Conservation (phyloP, 2,113 vertebrate species). For the Raja brachyura region DNA sequence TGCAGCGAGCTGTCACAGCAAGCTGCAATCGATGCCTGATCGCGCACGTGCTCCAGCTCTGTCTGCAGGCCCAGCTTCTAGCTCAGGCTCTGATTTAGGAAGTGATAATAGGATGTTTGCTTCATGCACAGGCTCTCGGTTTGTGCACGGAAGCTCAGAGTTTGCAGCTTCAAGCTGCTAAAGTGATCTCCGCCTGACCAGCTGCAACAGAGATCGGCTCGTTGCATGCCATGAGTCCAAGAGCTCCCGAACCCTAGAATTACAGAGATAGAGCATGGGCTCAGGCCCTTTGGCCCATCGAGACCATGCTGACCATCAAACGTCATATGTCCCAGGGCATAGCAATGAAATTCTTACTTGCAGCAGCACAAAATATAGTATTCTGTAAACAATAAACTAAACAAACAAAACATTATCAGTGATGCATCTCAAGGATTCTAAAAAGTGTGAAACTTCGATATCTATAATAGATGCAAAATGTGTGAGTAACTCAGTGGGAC, state of each 20-base stretch:
- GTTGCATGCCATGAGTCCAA: not conserved
- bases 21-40: not conserved
- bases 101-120: conserved; percentile 17
- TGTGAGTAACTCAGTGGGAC: too few relatives aligned
- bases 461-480: too few relatives aligned
- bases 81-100: conserved; percentile 6
- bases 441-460: too few relatives aligned
- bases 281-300: too few relatives aligned
- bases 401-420: too few relatives aligned
- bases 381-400: too few relatives aligned
- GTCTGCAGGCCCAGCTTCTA: not conserved
- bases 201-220: not conserved
- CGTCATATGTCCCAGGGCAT: too few relatives aligned
- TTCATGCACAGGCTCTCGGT: not conserved
- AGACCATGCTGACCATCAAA: too few relatives aligned
- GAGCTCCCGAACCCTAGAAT: not conserved
- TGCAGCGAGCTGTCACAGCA: not conserved
- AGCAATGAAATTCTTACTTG: too few relatives aligned
- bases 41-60: not conserved
- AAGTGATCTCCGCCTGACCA: not conserved
- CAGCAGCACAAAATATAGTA: too few relatives aligned
- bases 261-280: too few relatives aligned
- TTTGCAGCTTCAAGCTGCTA: not conserved
- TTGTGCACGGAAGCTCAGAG: not conserved
- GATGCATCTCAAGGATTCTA: not conserved